Evolutionary conservation across 2,797 vertebrate genomes (phyloP).

Genomic region (Tenualosa ilisha): DNA sequence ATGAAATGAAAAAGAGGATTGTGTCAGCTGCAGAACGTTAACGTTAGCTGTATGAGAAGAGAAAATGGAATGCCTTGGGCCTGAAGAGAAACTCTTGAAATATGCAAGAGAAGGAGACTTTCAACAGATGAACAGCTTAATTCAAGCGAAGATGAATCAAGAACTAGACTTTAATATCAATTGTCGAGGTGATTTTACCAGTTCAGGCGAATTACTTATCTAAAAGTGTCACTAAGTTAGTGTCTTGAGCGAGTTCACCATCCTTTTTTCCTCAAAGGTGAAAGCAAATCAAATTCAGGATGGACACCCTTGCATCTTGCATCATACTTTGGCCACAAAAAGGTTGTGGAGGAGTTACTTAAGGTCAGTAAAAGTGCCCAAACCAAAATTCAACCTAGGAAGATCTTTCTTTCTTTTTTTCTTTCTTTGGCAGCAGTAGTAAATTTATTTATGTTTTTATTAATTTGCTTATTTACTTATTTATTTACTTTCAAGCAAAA

Average conservation of each 20-base stretch:
- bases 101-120: constrained; percentile 78
- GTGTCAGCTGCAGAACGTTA: neutral
- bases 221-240: neutral
- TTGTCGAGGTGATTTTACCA: constrained; percentile 78
- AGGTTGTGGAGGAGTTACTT: constrained; percentile 84
- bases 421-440: too few relatives aligned
- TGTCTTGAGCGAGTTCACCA: neutral
- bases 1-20: neutral
- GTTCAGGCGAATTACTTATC: neutral
- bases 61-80: constrained; percentile 60
- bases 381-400: neutral
- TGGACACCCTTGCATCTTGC: constrained; percentile 92
- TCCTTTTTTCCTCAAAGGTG: constrained; percentile 64
- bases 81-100: constrained; percentile 80
- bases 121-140: constrained; percentile 71
- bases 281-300: constrained; percentile 77
- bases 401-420: neutral
- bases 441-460: too few relatives aligned
- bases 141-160: constrained; percentile 69
- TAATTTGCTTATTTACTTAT: too few relatives aligned
- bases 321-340: constrained; percentile 83
- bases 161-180: constrained; percentile 76
- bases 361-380: constrained; percentile 69
- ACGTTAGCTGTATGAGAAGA: too few relatives aligned
- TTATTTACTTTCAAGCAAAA: too few relatives aligned